Evolutionary conservation across 2,888 invertebrate species (phyloP).

Genomic region (Xestobium rufovillosum): DNA sequence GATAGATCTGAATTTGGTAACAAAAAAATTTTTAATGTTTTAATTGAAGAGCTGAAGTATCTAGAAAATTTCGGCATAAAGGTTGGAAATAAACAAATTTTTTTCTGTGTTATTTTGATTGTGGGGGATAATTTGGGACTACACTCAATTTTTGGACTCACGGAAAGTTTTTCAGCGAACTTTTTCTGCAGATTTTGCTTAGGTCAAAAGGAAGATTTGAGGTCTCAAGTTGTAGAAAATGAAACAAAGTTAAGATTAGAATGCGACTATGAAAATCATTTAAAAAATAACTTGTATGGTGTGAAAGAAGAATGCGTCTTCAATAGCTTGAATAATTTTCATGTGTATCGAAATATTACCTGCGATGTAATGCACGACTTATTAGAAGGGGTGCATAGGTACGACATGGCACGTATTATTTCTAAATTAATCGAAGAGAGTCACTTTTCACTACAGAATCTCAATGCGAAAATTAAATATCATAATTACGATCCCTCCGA

Average conservation of each 20-base stretch:
- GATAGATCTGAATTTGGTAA: conserved; percentile 21
- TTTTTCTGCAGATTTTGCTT: conserved; percentile 22
- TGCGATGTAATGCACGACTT: too few species aligned
- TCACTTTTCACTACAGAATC: too few species aligned
- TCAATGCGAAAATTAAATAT: too few species aligned
- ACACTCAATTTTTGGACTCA: conserved; percentile 17
- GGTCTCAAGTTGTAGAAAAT: conserved; percentile 15
- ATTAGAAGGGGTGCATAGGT: too few species aligned
- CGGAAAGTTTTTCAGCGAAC: conserved; percentile 16
- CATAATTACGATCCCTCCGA: too few species aligned
- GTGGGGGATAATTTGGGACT: conserved; percentile 21
- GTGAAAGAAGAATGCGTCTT: conserved; percentile 13
- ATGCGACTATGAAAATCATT: conserved; percentile 11
- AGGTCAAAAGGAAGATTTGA: conserved; percentile 13
- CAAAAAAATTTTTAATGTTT: conserved; percentile 14
- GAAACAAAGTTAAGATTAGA: conserved; percentile 12
- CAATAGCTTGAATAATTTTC: conserved; percentile 11
- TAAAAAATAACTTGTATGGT: conserved; percentile 14
- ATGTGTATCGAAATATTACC: too few species aligned
- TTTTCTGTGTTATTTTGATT: conserved; percentile 13
- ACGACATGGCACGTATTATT: too few species aligned
- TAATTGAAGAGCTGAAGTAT: conserved; percentile 21
- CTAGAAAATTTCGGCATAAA: conserved; percentile 14
- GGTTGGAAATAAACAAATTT: conserved; percentile 14
- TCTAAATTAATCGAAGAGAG: too few species aligned